phyloP scores from a whole-genome alignment of 2,797 vertebrate species.

The Enteromius afrohamiltoni region DNA sequence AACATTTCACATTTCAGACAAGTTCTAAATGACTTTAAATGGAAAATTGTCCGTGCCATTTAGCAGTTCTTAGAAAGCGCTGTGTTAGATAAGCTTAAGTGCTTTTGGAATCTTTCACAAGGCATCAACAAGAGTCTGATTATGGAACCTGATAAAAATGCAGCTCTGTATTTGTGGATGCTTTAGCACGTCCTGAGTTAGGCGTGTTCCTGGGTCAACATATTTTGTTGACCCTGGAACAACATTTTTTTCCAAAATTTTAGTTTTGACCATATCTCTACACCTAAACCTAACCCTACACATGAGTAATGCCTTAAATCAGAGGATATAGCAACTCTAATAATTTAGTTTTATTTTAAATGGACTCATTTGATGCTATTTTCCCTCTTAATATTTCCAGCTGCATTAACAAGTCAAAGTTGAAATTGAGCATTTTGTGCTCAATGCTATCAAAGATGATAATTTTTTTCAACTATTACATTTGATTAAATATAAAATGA shows the following conservation, averaged over 20 bases:
- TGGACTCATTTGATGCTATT: not conserved
- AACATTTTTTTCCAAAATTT: too few relatives aligned
- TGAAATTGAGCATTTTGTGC: not conserved
- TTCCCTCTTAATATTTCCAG: not conserved
- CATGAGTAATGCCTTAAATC: too few relatives aligned
- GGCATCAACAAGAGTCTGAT: not conserved
- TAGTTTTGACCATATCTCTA: too few relatives aligned
- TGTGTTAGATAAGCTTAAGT: not conserved
- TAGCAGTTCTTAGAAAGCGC: not conserved
- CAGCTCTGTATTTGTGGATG: not conserved
- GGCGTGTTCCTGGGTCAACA: too few relatives aligned
- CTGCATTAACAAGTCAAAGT: not conserved
- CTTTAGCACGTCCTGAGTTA: too few relatives aligned
- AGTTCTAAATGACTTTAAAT: slow-evolving; percentile 1
- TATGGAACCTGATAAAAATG: not conserved
- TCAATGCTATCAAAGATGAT: too few relatives aligned
- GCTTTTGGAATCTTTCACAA: not conserved
- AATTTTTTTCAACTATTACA: not conserved
- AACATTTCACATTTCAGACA: not conserved
- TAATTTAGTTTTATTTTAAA: not conserved
- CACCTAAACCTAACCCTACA: too few relatives aligned
- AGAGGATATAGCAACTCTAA: not conserved
- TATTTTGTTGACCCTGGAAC: too few relatives aligned
- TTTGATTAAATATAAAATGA: not conserved
- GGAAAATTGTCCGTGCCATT: not conserved